These are phyloP conservation scores for Apostichopus leukothele DNA, from an alignment of 53 echinoderm and acorn worm genomes.

Conservation along the genomic window DNA sequence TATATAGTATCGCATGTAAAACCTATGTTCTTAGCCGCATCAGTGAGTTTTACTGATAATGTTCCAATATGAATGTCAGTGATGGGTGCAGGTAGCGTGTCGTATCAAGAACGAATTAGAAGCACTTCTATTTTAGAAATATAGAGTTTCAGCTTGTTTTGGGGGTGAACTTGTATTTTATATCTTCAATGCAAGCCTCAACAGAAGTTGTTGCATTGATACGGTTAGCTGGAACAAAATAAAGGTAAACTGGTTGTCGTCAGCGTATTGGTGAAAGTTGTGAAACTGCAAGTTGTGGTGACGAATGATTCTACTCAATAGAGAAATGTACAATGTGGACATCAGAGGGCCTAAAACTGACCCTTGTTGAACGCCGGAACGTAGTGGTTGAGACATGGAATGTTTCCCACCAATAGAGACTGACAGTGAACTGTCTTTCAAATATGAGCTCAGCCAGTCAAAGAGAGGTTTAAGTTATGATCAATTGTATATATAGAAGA, in stretches of 20 bases:
- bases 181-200: no score
- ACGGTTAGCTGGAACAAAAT: no score
- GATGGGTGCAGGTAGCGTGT: no score
- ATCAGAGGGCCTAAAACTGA: background rate
- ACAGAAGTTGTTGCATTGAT: no score
- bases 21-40: no score
- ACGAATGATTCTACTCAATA: background rate
- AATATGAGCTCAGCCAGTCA: slow-evolving; percentile 9
- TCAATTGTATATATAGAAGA: background rate
- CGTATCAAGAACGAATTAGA: no score
- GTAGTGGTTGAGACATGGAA: background rate
- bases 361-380: background rate
- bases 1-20: no score
- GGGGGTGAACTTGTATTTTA: background rate
- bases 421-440: background rate
- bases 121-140: no score
- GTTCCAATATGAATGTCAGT: no score
- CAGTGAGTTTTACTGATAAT: no score
- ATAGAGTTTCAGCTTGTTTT: no score
- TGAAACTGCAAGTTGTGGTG: background rate
- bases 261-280: slow-evolving; percentile 5
- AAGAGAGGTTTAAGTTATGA: background rate
- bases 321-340: background rate
- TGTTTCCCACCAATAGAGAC: background rate
- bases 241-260: background rate